phyloP scores from a whole-genome alignment of 64 coral and sea anemone species.

The Montipora sp. region DNA sequence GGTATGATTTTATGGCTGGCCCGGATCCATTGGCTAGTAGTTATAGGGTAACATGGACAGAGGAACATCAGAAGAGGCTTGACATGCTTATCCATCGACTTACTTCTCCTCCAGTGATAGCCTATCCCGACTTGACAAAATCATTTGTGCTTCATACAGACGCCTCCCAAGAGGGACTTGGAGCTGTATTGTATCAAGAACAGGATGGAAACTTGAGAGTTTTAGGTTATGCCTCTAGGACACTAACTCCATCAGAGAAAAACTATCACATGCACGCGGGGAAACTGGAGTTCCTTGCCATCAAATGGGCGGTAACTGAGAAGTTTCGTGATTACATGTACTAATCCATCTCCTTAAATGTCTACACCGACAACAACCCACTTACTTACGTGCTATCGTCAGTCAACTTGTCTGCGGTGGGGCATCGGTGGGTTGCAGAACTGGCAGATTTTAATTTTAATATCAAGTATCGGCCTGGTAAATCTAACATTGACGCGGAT shows the following conservation, averaged over 20 bases:
- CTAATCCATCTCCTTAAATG: constrained; percentile 25
- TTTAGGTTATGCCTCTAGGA: constrained; percentile 39
- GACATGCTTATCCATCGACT: constrained; percentile 12
- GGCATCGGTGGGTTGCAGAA: constrained; percentile 53
- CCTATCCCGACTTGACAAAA: constrained; percentile 31
- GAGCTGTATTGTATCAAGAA: constrained; percentile 23
- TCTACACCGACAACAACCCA: constrained; percentile 58
- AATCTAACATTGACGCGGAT: constrained; percentile 40
- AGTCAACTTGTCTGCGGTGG: constrained; percentile 28
- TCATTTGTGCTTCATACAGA: constrained; percentile 32
- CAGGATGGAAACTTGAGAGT: constrained; percentile 12
- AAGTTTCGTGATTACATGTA: constrained; percentile 42
- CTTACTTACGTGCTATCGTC: constrained; percentile 34
- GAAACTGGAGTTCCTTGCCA: constrained; percentile 29
- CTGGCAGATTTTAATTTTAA: constrained; percentile 42
- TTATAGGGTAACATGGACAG: constrained; percentile 13
- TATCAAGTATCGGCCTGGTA: constrained; percentile 33
- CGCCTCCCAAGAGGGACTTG: neutral
- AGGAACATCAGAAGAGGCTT: constrained; percentile 17
- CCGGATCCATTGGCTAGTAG: constrained; percentile 17
- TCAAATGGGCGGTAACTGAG: constrained; percentile 47
- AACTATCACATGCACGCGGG: constrained; percentile 21
- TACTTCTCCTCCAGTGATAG: constrained; percentile 27
- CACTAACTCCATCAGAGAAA: constrained; percentile 27
- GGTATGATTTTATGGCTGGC: constrained; percentile 35